Evolutionary conservation across 2,113 vertebrate genomes (phyloP).

Genomic region (Cynocephalus volans): DNA sequence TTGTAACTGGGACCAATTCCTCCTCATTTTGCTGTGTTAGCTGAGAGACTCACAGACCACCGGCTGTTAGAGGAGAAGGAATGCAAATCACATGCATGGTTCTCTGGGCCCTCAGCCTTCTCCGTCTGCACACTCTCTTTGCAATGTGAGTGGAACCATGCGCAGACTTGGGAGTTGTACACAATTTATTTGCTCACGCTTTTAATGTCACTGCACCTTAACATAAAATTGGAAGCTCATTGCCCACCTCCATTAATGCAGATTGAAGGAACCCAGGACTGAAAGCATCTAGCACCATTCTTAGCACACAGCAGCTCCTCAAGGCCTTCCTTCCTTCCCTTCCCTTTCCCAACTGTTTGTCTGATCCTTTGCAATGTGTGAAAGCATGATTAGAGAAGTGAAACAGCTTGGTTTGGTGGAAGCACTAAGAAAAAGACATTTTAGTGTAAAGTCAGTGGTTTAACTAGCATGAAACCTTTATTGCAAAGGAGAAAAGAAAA

Average conservation of each 20-base stretch:
- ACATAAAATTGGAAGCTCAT: not conserved
- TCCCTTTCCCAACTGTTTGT: rapidly evolving
- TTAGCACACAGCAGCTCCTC: no score
- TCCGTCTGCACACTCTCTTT: not conserved
- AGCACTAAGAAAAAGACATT: not conserved
- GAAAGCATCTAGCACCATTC: not conserved
- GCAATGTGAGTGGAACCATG: not conserved
- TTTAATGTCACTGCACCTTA: not conserved
- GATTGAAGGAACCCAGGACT: not conserved
- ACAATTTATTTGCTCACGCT: not conserved
- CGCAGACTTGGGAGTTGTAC: not conserved
- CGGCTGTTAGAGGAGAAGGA: not conserved
- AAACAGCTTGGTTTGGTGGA: not conserved
- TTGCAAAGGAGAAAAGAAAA: not conserved
- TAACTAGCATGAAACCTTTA: not conserved
- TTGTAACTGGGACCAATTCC: not conserved
- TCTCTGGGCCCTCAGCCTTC: not conserved
- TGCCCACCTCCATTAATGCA: not conserved
- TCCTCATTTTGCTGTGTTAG: not conserved
- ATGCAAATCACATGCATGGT: rapidly evolving
- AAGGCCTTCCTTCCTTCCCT: not conserved
- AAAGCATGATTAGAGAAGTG: not conserved
- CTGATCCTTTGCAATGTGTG: not conserved
- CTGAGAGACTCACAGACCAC: not conserved
- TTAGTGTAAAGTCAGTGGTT: not conserved